Percentiles rank a stretch among this genome's conserved stretches.
These are phyloP conservation scores for Suillia variegata DNA, from an alignment of 2,888 invertebrate species.

Conservation along the genomic window DNA sequence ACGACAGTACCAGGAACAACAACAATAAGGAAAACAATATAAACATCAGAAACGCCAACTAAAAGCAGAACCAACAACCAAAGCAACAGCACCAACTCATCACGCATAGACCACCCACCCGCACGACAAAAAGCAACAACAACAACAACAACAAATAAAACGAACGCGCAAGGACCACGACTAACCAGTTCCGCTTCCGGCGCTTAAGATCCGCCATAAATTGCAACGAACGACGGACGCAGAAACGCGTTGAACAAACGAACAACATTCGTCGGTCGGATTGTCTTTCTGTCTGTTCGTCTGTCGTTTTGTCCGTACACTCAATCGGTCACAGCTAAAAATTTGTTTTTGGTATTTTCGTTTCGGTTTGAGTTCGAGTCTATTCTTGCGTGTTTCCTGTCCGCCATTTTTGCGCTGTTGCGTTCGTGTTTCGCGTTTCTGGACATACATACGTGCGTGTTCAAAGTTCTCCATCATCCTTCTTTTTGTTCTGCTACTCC, in stretches of 20 bases:
- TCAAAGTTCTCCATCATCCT: neutral
- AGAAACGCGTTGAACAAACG: neutral
- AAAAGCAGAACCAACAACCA: neutral
- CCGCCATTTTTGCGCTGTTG: too few species aligned
- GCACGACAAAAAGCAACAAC: neutral
- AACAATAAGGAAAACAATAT: neutral
- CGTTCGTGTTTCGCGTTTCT: too few species aligned
- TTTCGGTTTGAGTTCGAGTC: too few species aligned
- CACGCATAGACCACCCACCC: neutral
- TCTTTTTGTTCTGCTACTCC: neutral
- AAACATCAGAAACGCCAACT: slow-evolving; percentile 5
- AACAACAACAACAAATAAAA: too few species aligned
- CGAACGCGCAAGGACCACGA: neutral
- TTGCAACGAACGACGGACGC: slow-evolving; percentile 2
- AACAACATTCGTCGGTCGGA: too few species aligned
- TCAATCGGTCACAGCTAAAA: too few species aligned
- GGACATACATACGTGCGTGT: too few species aligned
- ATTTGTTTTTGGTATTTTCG: too few species aligned
- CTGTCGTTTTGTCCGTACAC: too few species aligned
- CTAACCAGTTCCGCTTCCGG: slow-evolving; percentile 13
- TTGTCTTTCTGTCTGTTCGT: too few species aligned
- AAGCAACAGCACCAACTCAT: slow-evolving; percentile 6
- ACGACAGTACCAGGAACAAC: neutral
- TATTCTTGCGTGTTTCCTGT: too few species aligned
- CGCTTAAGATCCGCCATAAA: slow-evolving; percentile 16